These are phyloP conservation scores for Watsonalla binaria DNA, from an alignment of 2,888 invertebrate genomes.

Conservation along the genomic window DNA sequence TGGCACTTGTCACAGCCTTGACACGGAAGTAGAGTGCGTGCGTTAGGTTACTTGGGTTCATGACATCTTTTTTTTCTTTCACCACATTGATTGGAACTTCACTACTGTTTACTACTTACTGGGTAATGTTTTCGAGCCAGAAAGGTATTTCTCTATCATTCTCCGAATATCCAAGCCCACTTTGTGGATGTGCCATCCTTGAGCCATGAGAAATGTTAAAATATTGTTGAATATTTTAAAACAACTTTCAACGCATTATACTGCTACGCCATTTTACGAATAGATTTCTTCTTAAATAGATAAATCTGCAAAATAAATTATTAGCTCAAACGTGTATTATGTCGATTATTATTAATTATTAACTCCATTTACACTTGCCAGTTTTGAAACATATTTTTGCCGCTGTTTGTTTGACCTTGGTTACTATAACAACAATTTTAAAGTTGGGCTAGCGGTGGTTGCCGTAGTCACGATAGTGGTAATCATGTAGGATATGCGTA, in stretches of 20 bases:
- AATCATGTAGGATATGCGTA: too few relatives aligned
- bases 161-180: slow-evolving; percentile 48
- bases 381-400: slow-evolving; percentile 70
- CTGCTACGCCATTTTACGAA: not conserved
- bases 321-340: slow-evolving; percentile 10
- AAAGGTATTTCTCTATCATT: slow-evolving; percentile 52
- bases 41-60: slow-evolving; percentile 35
- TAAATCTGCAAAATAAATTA: slow-evolving; percentile 9
- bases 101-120: slow-evolving; percentile 46
- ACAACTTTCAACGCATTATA: not conserved
- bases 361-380: slow-evolving; percentile 55
- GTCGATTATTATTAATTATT: slow-evolving; percentile 10
- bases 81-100: slow-evolving; percentile 14
- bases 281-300: slow-evolving; percentile 1
- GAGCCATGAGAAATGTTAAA: slow-evolving; percentile 46
- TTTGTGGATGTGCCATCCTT: slow-evolving; percentile 63
- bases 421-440: slow-evolving; percentile 43
- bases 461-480: too few relatives aligned
- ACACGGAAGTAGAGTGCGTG: slow-evolving; percentile 35
- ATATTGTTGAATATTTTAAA: slow-evolving; percentile 2
- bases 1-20: slow-evolving; percentile 35
- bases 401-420: slow-evolving; percentile 77
- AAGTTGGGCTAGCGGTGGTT: too few relatives aligned
- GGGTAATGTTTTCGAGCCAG: slow-evolving; percentile 70
- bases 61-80: slow-evolving; percentile 35